Conservation (phyloP, 1,140 invertebrate genomes). For the Aethina tumida region DNA sequence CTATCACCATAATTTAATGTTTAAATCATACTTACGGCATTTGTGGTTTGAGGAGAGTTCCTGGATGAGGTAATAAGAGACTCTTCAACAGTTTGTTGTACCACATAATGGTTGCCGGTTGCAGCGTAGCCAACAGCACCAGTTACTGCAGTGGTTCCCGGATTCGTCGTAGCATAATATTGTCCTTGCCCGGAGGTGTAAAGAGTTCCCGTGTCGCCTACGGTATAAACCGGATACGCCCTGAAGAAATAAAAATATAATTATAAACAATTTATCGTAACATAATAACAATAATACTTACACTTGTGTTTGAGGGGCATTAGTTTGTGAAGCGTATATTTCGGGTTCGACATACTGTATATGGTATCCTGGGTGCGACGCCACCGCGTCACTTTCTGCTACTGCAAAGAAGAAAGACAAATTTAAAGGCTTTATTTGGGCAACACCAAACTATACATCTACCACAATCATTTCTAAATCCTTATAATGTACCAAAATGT, state of each 20-base stretch:
- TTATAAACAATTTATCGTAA: neutral
- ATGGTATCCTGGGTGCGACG: slow-evolving; percentile 47
- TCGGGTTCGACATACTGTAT: slow-evolving; percentile 60
- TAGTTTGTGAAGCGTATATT: slow-evolving; percentile 41
- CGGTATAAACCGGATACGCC: slow-evolving; percentile 77
- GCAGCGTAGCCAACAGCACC: slow-evolving; percentile 47
- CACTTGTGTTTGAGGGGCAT: slow-evolving; percentile 51
- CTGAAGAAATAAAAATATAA: slow-evolving; percentile 34
- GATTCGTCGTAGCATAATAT: slow-evolving; percentile 48
- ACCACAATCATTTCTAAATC: too few relatives aligned
- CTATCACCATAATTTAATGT: slow-evolving; percentile 7
- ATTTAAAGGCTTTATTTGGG: slow-evolving; percentile 2
- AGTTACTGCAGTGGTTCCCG: slow-evolving; percentile 46
- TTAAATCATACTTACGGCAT: slow-evolving; percentile 37
- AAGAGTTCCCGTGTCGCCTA: slow-evolving; percentile 62
- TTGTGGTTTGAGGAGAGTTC: slow-evolving; percentile 63
- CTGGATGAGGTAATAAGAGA: slow-evolving; percentile 30
- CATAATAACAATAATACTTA: slow-evolving; percentile 37
- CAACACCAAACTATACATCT: too few relatives aligned
- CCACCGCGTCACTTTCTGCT: slow-evolving; percentile 40
- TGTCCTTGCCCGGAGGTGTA: slow-evolving; percentile 56
- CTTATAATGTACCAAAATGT: too few relatives aligned
- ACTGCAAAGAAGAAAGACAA: slow-evolving; percentile 28
- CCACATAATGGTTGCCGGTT: slow-evolving; percentile 45
- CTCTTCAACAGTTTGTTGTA: slow-evolving; percentile 47